phyloP scores from a whole-genome alignment of 2,888 invertebrate genomes.

The Latheticus oryzae region DNA sequence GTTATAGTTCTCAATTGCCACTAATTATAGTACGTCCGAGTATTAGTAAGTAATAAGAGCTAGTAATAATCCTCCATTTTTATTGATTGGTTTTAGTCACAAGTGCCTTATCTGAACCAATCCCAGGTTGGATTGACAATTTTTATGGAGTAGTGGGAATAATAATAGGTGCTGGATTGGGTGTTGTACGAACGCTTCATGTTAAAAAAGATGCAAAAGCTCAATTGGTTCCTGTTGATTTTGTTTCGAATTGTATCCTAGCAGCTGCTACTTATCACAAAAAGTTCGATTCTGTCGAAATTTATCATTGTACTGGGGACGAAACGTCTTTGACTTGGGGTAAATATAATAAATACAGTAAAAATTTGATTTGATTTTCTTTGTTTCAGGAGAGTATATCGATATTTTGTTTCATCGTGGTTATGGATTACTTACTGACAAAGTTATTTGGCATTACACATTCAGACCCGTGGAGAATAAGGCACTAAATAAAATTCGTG shows the following conservation, averaged over 20 bases:
- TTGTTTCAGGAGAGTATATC: conserved; percentile 64
- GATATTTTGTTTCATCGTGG: too few relatives aligned
- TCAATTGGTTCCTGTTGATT: conserved; percentile 74
- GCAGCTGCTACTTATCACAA: too few relatives aligned
- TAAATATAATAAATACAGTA: conserved; percentile 65
- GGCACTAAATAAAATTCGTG: conserved; percentile 8
- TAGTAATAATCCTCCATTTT: not conserved
- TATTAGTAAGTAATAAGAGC: conserved; percentile 67
- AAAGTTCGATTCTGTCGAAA: too few relatives aligned
- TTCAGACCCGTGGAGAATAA: conserved; percentile 17
- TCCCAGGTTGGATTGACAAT: conserved; percentile 70
- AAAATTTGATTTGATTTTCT: not conserved
- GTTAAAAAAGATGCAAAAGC: conserved; percentile 67
- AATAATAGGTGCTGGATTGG: conserved; percentile 48
- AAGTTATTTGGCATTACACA: conserved; percentile 16
- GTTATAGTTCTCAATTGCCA: conserved; percentile 69
- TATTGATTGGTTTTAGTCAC: conserved; percentile 64
- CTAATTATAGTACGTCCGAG: conserved; percentile 76
- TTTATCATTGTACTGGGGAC: not conserved
- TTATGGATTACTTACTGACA: too few relatives aligned
- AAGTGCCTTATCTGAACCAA: conserved; percentile 65
- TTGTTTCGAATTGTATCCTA: conserved; percentile 71
- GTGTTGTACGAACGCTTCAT: conserved; percentile 64
- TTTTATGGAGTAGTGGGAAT: conserved; percentile 49
- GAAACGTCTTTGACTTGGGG: conserved; percentile 73